Conservation (phyloP, 1,140 invertebrate genomes). For the Lordiphosa clarofinis region DNA sequence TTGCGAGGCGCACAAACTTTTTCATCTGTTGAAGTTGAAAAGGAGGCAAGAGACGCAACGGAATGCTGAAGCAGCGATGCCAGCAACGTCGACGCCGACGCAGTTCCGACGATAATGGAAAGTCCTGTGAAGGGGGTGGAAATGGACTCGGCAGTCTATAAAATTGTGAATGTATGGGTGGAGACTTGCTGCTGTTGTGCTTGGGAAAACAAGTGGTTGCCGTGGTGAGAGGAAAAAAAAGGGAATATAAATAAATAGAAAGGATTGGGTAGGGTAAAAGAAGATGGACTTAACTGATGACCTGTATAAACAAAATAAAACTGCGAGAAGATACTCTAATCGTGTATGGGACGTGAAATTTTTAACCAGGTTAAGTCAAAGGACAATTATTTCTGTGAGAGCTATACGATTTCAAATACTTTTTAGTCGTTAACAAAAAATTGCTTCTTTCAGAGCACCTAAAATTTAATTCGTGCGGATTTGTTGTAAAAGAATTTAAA, state of each 20-base stretch:
- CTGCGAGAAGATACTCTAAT: too few relatives aligned
- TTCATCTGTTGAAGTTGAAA: constrained; percentile 68
- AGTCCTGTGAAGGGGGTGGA: constrained; percentile 30
- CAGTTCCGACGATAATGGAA: constrained; percentile 41
- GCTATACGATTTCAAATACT: too few relatives aligned
- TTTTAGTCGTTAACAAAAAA: too few relatives aligned
- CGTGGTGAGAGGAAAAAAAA: constrained; percentile 61
- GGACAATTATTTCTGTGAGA: too few relatives aligned
- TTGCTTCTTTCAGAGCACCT: too few relatives aligned
- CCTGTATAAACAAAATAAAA: neutral
- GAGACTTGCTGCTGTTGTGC: constrained; percentile 66
- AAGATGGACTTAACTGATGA: constrained; percentile 18
- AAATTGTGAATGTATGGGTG: constrained; percentile 16
- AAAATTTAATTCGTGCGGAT: too few relatives aligned
- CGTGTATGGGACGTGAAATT: too few relatives aligned
- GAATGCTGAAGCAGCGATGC: constrained; percentile 11
- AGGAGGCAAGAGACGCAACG: constrained; percentile 23
- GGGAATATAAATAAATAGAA: constrained; percentile 15
- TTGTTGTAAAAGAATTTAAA: too few relatives aligned
- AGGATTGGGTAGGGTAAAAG: constrained; percentile 19
- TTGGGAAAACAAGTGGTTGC: constrained; percentile 79
- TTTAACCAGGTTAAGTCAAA: too few relatives aligned
- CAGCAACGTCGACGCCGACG: constrained; percentile 37
- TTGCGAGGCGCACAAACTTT: constrained; percentile 50
- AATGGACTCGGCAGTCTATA: constrained; percentile 28